Evolutionary conservation across 1,140 invertebrate genomes (phyloP).

Genomic region (Drosophila nasuta): DNA sequence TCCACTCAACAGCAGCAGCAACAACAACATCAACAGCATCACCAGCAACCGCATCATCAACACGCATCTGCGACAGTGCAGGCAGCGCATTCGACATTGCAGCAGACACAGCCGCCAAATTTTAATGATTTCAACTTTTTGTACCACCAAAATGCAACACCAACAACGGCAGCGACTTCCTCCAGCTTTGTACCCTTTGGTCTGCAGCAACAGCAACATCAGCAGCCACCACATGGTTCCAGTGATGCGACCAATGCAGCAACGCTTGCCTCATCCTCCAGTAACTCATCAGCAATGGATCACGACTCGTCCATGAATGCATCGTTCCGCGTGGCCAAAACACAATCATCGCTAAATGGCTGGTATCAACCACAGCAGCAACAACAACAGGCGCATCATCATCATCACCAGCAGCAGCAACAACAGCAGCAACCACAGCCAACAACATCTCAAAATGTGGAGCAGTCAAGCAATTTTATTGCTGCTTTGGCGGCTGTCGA

Average conservation of each 20-base stretch:
- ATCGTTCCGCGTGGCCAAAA: slow-evolving; percentile 63
- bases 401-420: slow-evolving; percentile 34
- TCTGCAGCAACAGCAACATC: slow-evolving; percentile 54
- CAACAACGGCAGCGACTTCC: slow-evolving; percentile 25
- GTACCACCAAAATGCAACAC: slow-evolving; percentile 54
- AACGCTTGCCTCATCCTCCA: slow-evolving; percentile 73
- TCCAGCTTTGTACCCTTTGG: slow-evolving; percentile 58
- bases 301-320: slow-evolving; percentile 75
- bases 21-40: slow-evolving; percentile 28
- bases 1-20: slow-evolving; percentile 34
- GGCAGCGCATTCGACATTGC: slow-evolving; percentile 30
- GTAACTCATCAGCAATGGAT: slow-evolving; percentile 66
- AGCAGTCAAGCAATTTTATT: slow-evolving; percentile 73
- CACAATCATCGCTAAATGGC: slow-evolving; percentile 44
- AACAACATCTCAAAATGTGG: slow-evolving; percentile 45
- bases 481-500: slow-evolving; percentile 67
- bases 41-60: slow-evolving; percentile 19
- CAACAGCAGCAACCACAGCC: slow-evolving; percentile 40
- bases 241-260: slow-evolving; percentile 79
- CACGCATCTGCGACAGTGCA: slow-evolving; percentile 1
- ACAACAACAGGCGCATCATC: slow-evolving; percentile 25
- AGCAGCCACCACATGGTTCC: slow-evolving; percentile 49
- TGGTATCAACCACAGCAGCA: slow-evolving; percentile 56
- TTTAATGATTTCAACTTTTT: slow-evolving; percentile 72
- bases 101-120: slow-evolving; percentile 24